Conservation (phyloP, 1,140 invertebrate genomes). For the Lucilia cuprina region DNA sequence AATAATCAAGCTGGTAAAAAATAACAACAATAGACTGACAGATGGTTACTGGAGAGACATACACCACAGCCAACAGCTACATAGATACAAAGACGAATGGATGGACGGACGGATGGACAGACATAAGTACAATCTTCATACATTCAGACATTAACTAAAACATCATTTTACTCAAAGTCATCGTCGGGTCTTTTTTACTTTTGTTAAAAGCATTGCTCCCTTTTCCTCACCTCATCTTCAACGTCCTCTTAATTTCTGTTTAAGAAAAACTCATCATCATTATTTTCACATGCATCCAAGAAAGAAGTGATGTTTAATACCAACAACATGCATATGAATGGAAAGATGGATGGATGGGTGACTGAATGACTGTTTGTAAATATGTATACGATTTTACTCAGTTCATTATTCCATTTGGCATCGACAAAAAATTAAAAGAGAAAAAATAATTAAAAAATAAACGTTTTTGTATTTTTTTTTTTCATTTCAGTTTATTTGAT, state of each 20-base stretch:
- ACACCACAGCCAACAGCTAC: background rate
- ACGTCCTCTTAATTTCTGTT: background rate
- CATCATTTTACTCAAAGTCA: background rate
- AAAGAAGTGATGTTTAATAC: background rate
- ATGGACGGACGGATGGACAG: background rate
- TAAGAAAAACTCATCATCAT: conserved; percentile 24
- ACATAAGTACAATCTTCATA: background rate
- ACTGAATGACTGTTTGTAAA: background rate
- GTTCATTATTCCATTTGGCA: background rate
- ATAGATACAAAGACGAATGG: background rate
- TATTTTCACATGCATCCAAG: conserved; percentile 1
- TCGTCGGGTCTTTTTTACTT: background rate
- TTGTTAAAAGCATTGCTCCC: background rate
- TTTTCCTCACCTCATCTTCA: too few relatives aligned
- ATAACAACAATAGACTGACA: background rate
- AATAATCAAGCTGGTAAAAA: background rate
- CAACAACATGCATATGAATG: background rate
- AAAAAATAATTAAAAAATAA: background rate
- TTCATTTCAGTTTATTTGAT: background rate
- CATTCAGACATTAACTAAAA: background rate
- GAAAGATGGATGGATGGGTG: background rate
- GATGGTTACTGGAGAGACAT: background rate
- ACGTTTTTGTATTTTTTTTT: background rate
- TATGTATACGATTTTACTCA: background rate
- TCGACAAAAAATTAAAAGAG: background rate